Conservation (phyloP, 2,797 vertebrate species). For the Zalophus californianus region DNA sequence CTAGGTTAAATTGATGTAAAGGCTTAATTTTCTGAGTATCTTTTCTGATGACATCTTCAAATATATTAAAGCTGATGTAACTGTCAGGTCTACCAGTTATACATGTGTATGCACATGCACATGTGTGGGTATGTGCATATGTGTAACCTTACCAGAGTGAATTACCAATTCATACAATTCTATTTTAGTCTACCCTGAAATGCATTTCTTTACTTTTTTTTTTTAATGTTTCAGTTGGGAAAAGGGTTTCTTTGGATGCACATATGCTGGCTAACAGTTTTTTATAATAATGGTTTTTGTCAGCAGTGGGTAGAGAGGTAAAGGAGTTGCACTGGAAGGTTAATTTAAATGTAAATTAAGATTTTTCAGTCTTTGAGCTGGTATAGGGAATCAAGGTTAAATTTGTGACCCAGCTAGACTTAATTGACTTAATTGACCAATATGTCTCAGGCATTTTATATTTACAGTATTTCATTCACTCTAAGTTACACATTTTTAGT, state of each 20-base stretch:
- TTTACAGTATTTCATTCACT: background rate
- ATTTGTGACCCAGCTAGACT: background rate
- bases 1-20: background rate
- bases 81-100: background rate
- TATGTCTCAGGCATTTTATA: background rate
- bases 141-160: background rate
- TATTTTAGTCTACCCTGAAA: background rate
- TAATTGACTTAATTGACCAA: background rate
- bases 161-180: conserved; percentile 22
- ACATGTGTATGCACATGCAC: background rate
- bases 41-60: background rate
- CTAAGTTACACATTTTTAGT: background rate
- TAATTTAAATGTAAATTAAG: conserved; percentile 1
- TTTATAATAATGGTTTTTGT: background rate
- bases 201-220: background rate
- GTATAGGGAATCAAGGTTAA: background rate
- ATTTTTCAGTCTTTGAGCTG: background rate
- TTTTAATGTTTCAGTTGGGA: background rate
- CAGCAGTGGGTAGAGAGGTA: background rate
- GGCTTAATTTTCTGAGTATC: background rate
- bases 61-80: background rate
- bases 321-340: background rate
- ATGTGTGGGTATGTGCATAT: background rate
- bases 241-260: conserved; percentile 38
- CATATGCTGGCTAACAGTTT: background rate